Evolutionary conservation across 1,140 invertebrate species (phyloP).

Genomic region (Sweltsa coloradensis): DNA sequence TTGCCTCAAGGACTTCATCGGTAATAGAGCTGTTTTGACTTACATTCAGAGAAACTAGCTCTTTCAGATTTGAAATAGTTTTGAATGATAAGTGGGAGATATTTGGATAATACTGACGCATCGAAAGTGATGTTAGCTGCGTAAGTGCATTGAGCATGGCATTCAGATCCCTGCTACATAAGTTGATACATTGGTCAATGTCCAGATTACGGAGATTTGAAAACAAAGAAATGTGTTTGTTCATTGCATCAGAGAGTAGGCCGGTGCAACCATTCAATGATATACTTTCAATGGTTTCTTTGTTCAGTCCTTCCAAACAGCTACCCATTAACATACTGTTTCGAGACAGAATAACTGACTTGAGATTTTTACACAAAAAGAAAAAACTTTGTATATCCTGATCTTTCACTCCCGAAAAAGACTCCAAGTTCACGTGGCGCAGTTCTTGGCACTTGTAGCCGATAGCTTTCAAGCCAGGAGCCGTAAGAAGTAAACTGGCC

Average conservation of each 20-base stretch:
- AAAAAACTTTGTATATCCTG: slow-evolving; percentile 1
- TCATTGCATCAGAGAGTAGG: too few relatives aligned
- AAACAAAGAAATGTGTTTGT: too few relatives aligned
- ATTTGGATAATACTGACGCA: slow-evolving; percentile 4
- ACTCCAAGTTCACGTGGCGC: slow-evolving; percentile 1
- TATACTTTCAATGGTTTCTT: too few relatives aligned
- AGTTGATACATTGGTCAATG: slow-evolving; percentile 5
- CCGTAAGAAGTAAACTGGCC: slow-evolving; percentile 1
- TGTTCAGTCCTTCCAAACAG: too few relatives aligned
- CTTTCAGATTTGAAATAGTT: too few relatives aligned
- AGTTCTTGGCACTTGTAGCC: not conserved
- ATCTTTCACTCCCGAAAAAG: slow-evolving; percentile 5
- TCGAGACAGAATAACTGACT: slow-evolving; percentile 4
- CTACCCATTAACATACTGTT: too few relatives aligned
- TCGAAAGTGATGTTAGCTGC: not conserved
- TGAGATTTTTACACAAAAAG: not conserved
- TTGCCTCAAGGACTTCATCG: slow-evolving; percentile 6
- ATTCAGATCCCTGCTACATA: slow-evolving; percentile 4
- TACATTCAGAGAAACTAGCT: not conserved
- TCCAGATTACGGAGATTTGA: slow-evolving; percentile 1
- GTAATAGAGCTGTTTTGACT: slow-evolving; percentile 8
- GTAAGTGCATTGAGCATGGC: slow-evolving; percentile 1
- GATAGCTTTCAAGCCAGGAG: not conserved
- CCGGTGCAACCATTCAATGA: too few relatives aligned
- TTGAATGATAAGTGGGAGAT: not conserved